A percentile compares a stretch with the other conserved stretches of the same genome.
phyloP scores from a whole-genome alignment of 2,888 invertebrate species.

The Caradrina clavipalpis region DNA sequence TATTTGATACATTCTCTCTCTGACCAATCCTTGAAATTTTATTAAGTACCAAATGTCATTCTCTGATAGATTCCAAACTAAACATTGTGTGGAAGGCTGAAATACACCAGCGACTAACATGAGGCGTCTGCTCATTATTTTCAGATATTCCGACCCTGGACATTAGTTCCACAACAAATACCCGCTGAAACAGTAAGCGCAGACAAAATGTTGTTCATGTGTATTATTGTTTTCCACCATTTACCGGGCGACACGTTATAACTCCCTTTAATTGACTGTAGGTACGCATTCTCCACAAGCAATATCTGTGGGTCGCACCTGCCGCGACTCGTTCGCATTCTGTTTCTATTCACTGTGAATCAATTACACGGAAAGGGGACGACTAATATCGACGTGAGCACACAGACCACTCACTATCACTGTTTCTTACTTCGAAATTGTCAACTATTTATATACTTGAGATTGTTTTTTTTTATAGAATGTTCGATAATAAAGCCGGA shows the following conservation, averaged over 20 bases:
- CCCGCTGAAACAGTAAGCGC: constrained; percentile 90
- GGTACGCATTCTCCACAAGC: constrained; percentile 73
- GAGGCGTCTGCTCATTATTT: constrained; percentile 88
- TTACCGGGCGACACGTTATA: constrained; percentile 81
- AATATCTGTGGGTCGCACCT: constrained; percentile 76
- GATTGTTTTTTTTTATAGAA: constrained; percentile 74
- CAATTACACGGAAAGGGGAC: constrained; percentile 58
- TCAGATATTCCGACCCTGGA: constrained; percentile 90
- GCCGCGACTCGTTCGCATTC: constrained; percentile 74
- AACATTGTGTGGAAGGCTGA: constrained; percentile 75
- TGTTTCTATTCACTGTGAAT: constrained; percentile 65
- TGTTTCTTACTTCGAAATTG: constrained; percentile 80
- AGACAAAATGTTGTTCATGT: constrained; percentile 88
- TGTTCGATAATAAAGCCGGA: constrained; percentile 87
- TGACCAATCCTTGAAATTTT: background rate
- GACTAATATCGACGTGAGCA: constrained; percentile 75
- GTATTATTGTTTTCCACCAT: constrained; percentile 88
- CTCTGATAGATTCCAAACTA: constrained; percentile 10
- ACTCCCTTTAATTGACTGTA: constrained; percentile 72
- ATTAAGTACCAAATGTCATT: background rate
- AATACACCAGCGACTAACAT: constrained; percentile 86
- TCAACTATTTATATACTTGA: constrained; percentile 77
- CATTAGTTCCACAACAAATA: constrained; percentile 89
- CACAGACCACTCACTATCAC: constrained; percentile 81
- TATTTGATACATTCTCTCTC: background rate